phyloP scores from a whole-genome alignment of 2,113 vertebrate genomes.

The Tringa solitaria region DNA sequence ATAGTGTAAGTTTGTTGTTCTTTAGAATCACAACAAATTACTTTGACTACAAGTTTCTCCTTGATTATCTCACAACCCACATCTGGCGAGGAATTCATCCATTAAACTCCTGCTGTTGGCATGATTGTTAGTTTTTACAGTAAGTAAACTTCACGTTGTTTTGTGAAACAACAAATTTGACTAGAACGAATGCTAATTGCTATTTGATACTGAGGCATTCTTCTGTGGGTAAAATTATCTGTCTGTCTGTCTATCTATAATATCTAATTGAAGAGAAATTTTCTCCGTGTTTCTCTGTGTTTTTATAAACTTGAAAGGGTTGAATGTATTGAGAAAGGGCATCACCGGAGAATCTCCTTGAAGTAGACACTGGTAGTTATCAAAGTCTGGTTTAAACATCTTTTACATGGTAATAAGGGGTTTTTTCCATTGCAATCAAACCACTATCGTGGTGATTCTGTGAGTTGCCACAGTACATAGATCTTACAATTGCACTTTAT shows the following conservation, averaged over 20 bases:
- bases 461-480: not conserved
- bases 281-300: not conserved
- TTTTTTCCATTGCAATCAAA: not conserved
- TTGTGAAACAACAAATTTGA: not conserved
- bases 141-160: not conserved
- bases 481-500: not conserved
- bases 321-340: not conserved
- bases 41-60: not conserved
- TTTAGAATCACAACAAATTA: not conserved
- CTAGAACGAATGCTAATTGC: not conserved
- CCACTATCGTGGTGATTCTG: not conserved
- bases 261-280: not conserved
- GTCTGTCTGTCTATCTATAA: too few relatives aligned
- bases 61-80: not conserved
- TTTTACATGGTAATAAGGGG: not conserved
- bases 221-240: not conserved
- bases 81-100: not conserved
- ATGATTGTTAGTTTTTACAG: not conserved
- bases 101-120: not conserved
- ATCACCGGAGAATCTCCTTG: not conserved
- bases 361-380: not conserved
- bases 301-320: not conserved
- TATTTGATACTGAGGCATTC: not conserved
- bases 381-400: not conserved
- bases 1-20: not conserved